Evolutionary conservation across 2,797 vertebrate species (phyloP).

Genomic region (Lutjanus campechanus): DNA sequence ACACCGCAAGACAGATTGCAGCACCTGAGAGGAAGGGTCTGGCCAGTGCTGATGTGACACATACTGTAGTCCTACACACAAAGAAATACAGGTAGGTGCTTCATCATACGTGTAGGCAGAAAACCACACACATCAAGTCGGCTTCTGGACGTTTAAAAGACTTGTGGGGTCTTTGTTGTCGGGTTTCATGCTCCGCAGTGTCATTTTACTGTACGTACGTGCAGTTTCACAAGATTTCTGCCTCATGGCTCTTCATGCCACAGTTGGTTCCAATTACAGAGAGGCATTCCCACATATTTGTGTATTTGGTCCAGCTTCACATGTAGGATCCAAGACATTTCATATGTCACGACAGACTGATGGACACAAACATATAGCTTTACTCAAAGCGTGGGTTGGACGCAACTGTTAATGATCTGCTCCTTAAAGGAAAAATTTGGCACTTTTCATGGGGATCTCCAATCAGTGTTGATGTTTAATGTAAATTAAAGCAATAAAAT

Average conservation of each 20-base stretch:
- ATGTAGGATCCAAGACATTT: constrained; percentile 28
- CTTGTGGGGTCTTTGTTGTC: background rate
- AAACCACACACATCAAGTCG: background rate
- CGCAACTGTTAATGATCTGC: constrained; percentile 4
- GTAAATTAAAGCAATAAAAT: too few species aligned
- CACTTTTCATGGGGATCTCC: too few species aligned
- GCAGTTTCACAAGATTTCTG: constrained; percentile 22
- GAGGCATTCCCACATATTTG: constrained; percentile 29
- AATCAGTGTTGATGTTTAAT: too few species aligned
- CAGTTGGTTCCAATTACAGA: constrained; percentile 58
- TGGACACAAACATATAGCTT: constrained; percentile 24
- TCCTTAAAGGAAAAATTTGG: background rate
- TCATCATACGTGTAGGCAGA: background rate
- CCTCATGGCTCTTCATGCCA: constrained; percentile 3
- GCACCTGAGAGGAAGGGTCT: background rate
- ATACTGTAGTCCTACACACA: background rate
- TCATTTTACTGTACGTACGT: constrained; percentile 3
- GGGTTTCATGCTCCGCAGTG: background rate
- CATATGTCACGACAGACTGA: constrained; percentile 15
- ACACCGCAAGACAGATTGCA: constrained; percentile 10
- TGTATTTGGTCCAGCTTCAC: constrained; percentile 16
- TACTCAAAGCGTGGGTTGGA: background rate
- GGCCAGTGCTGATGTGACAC: constrained; percentile 10
- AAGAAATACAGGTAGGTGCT: background rate
- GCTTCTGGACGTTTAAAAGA: constrained; percentile 4